phyloP scores from a whole-genome alignment of 2,888 invertebrate genomes.

The Noctua pronuba region DNA sequence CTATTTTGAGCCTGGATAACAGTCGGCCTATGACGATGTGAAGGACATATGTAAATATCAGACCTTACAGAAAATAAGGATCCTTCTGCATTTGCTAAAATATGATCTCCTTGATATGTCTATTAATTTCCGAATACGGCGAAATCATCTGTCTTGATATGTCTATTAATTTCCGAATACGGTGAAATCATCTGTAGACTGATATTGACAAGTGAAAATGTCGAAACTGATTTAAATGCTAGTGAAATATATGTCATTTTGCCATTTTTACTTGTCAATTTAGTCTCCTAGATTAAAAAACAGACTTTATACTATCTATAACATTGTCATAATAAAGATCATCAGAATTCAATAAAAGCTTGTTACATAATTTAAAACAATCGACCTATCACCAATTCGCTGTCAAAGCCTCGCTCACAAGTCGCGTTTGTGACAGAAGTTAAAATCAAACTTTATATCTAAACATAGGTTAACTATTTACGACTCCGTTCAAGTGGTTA shows the following conservation, averaged over 20 bases:
- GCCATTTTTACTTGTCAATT: too few relatives aligned
- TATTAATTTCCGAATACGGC: not conserved
- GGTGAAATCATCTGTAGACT: too few relatives aligned
- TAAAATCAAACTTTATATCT: constrained; percentile 63
- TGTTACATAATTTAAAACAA: not conserved
- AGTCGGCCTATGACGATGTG: not conserved
- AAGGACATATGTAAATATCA: not conserved
- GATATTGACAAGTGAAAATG: too few relatives aligned
- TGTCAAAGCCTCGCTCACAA: constrained; percentile 26
- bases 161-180: too few relatives aligned
- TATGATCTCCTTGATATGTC: not conserved
- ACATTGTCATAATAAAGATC: not conserved
- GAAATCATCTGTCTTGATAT: not conserved
- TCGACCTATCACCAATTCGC: constrained; percentile 5
- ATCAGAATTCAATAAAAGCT: not conserved
- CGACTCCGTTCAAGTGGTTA: constrained; percentile 55
- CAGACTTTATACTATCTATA: too few relatives aligned
- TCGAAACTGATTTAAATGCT: too few relatives aligned
- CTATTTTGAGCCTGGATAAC: not conserved
- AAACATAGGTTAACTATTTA: constrained; percentile 63
- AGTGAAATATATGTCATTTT: too few relatives aligned
- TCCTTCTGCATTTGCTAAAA: not conserved
- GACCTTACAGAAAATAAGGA: too few relatives aligned
- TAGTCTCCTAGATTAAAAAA: too few relatives aligned
- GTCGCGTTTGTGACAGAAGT: constrained; percentile 40